Conservation (phyloP, 53 echinoderm and acorn worm genomes). For the Apostichopus leukothele region DNA sequence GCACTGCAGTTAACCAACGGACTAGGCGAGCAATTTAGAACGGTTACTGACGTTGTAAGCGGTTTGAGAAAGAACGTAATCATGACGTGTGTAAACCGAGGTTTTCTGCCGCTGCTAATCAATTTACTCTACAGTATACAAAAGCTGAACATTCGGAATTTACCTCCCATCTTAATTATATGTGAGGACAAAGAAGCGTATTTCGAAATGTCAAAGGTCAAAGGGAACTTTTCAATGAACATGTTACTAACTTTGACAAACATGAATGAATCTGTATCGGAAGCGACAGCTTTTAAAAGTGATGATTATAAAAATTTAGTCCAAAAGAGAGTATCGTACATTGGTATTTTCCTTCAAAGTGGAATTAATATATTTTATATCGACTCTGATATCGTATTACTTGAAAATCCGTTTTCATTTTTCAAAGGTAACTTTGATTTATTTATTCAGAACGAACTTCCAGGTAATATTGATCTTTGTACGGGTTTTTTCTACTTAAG, state of each 20-base stretch:
- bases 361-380: background rate
- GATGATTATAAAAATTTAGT: background rate
- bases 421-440: background rate
- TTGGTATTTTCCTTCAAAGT: background rate
- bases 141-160: background rate
- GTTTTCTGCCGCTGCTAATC: background rate
- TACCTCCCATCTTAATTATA: background rate
- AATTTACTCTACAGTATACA: background rate
- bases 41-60: background rate
- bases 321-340: background rate
- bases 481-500: background rate
- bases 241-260: background rate
- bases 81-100: background rate
- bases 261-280: background rate
- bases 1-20: no score
- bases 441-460: background rate
- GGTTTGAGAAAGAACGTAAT: background rate
- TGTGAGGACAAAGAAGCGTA: background rate
- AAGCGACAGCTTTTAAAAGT: background rate
- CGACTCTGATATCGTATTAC: background rate
- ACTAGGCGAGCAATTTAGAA: background rate
- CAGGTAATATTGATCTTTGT: background rate
- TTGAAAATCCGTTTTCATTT: background rate
- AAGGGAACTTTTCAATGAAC: background rate
- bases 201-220: background rate